A percentile compares a stretch with the other conserved stretches of the same genome.
Evolutionary conservation across 2,797 vertebrate species (phyloP).

Genomic region (Setipinna tenuifilis): DNA sequence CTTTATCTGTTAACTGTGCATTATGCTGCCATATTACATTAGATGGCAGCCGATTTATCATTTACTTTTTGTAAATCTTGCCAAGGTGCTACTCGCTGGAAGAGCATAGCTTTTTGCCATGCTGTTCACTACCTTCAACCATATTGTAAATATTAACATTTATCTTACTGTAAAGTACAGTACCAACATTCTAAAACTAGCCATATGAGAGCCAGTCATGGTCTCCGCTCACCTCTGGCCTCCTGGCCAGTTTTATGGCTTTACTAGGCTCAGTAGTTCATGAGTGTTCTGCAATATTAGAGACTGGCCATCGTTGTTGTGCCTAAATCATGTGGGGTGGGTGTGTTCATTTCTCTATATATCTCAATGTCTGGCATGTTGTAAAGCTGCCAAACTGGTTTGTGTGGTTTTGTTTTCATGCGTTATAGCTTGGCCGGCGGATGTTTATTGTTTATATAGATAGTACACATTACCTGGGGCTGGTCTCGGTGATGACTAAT

Average conservation of each 20-base stretch:
- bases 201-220: constrained; percentile 55
- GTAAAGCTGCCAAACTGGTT: constrained; percentile 56
- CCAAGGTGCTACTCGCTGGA: constrained; percentile 54
- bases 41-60: constrained; percentile 36
- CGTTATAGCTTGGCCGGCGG: constrained; percentile 43
- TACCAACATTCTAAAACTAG: constrained; percentile 40
- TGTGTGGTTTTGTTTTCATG: constrained; percentile 44
- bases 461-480: constrained; percentile 66
- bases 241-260: constrained; percentile 75
- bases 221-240: constrained; percentile 50
- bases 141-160: constrained; percentile 48
- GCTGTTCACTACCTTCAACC: constrained; percentile 45
- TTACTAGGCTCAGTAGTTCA: constrained; percentile 42
- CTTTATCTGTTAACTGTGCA: constrained; percentile 53
- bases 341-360: constrained; percentile 36
- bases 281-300: constrained; percentile 44
- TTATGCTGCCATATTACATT: constrained; percentile 50
- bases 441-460: constrained; percentile 50
- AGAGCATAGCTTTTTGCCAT: constrained; percentile 48
- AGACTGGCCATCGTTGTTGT: constrained; percentile 37
- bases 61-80: constrained; percentile 43
- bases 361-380: constrained; percentile 49
- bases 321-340: constrained; percentile 40
- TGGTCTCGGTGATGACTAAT: constrained; percentile 68
- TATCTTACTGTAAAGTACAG: constrained; percentile 42